Base-by-base conservation (phyloP, 2,113 vertebrate species). In the Lepisosteus oculatus region DNA sequence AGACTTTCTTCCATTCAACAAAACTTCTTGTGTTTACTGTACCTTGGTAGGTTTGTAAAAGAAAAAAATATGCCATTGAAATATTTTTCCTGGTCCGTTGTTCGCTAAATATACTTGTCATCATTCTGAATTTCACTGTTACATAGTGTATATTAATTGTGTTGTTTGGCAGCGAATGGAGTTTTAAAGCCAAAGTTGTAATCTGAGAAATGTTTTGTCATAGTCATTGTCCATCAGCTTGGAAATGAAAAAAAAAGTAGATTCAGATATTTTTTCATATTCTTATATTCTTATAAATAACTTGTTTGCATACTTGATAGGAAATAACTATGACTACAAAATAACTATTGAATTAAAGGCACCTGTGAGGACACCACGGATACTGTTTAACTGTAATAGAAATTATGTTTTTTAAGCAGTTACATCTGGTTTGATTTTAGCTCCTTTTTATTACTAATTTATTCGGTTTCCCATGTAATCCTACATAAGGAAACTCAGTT, bases 221-320 rank as follows among this genome's bases (percentile, higher is more conserved):
- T 29, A 56, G 29, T 65, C 42, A 43, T 65, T 7, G 65, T 15
- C n/a, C 64, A 61, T 47, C 44, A 73, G 72, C 72, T 73, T 65
- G 67, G 72, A 65, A 73, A 73, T 73, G n/a, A 51, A 51, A 51
- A 51, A 9, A 51, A 51, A 51, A 6, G 9, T 51, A 51, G 5
- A 61, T 14, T 11, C 3, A 13, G 57, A 54, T 66, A 9, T 61
- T n/a, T 57, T 61, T 61, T 67, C 57, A 43, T 44, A 61, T 17
- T 54, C 3, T 44, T 14, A 29, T 47, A 4, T 1, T 55, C 64
- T n/a, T 66, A 55, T 72, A 44, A 57, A 12, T 29, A 29, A 29
- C 29, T 29, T 29, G 44, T 13, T 41, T 14, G 57, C 29, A 41
- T 54, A 55, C 8, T 15, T 57, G 42, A 6, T 54, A 11, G 43